Evolutionary conservation across 2,113 vertebrate genomes (phyloP), one percentile per base, ranked within the genome.

Genomic region (Phalacrocorax pelagicus): DNA sequence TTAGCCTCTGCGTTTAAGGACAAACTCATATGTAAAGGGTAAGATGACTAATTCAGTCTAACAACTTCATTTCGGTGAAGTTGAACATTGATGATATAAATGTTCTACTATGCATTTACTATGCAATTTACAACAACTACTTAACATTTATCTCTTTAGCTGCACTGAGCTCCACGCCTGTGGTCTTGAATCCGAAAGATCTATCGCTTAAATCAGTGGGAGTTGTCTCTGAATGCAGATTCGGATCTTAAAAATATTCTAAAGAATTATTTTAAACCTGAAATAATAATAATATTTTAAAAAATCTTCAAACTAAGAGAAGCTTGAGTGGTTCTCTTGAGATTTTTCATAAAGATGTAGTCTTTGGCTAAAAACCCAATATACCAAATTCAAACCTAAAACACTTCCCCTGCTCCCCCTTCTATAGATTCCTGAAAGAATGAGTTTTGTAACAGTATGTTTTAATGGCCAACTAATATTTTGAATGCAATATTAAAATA

Each of bases 401-500:
- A 4, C 8, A 1, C 20, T 81, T 81, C 29, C 40, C 15, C 47
- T 42, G 30, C 57, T 91, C 5, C n/a, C 30, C 47, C 78, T 74
- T 47, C 77, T 44, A 9, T 22, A 93, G 84, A 42, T 21, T 78
- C 42, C n/a, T 67, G n/a, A 70, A 94, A 92, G 40, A 77, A 90
- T 15, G 8, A 49, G 52, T 86, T 63, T 71, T 75, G 22, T 70
- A 75, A 47, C 22, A 27, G 34, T 84, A 16, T 38, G 47, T 54
- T 90, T 88, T 87, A 87, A 75, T 52, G 40, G 71, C 77, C 71
- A 95, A 52, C 80, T 74, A 66, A 79, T 70, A 59, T 57, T 90
- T 29, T 87, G 70, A 95, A 79, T 38, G 77, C 84, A 94, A 54
- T 67, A 91, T 79, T 92, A 47, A 94, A 81, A 81, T 92, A 88